Conservation (phyloP, 2,888 invertebrate species). For the Trachelus troglodyta region DNA sequence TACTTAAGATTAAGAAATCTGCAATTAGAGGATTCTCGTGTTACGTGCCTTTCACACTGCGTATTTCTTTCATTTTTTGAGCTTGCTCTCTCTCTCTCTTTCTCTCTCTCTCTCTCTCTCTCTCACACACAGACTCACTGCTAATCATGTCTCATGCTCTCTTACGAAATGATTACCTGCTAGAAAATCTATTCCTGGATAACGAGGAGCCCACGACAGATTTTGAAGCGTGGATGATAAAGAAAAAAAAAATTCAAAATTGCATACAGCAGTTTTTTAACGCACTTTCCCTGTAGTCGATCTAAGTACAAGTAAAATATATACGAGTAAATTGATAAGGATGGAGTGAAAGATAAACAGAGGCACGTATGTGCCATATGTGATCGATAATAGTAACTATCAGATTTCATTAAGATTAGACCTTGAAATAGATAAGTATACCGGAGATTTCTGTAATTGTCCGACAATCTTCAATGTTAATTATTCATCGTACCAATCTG, state of each 20-base stretch:
- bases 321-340: too few relatives aligned
- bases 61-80: background rate
- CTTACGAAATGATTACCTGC: background rate
- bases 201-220: background rate
- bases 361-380: too few relatives aligned
- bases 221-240: background rate
- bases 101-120: too few relatives aligned
- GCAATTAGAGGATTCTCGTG: background rate
- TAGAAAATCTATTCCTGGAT: background rate
- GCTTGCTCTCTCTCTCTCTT: too few relatives aligned
- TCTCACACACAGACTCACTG: too few relatives aligned
- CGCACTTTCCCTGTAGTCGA: too few relatives aligned
- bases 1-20: background rate
- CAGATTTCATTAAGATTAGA: too few relatives aligned
- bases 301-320: too few relatives aligned
- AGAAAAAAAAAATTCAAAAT: background rate
- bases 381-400: too few relatives aligned
- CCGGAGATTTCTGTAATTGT: too few relatives aligned
- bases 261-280: background rate
- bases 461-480: background rate
- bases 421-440: too few relatives aligned
- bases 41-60: background rate
- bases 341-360: too few relatives aligned
- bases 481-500: background rate
- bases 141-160: background rate